Percentiles rank a stretch among this genome's conserved stretches.
phyloP scores from a whole-genome alignment of 2,888 invertebrate species.

The Melanostoma mellinum region DNA sequence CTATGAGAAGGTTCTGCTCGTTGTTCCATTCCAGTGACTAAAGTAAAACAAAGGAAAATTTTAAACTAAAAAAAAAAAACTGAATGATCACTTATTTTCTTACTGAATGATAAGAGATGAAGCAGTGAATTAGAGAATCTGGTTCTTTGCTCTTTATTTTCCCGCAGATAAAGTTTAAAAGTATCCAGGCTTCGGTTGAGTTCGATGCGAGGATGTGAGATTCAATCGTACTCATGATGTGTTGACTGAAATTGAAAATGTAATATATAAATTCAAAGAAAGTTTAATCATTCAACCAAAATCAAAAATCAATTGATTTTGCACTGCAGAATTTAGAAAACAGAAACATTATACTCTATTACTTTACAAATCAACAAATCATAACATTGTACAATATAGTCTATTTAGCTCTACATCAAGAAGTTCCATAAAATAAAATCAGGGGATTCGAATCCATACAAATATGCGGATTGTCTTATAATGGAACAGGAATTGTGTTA shows the following conservation, averaged over 20 bases:
- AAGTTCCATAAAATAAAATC: too few relatives aligned
- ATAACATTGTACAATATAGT: too few relatives aligned
- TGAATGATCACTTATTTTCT: not conserved
- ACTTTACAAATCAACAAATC: too few relatives aligned
- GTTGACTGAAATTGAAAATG: constrained; percentile 74
- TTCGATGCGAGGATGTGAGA: constrained; percentile 80
- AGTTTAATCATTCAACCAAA: too few relatives aligned
- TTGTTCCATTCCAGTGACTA: constrained; percentile 77
- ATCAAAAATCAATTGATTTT: too few relatives aligned
- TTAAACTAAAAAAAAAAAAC: not conserved
- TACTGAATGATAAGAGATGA: constrained; percentile 78
- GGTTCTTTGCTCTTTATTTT: constrained; percentile 78
- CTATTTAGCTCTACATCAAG: too few relatives aligned
- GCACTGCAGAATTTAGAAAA: too few relatives aligned
- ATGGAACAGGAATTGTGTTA: too few relatives aligned
- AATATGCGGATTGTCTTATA: too few relatives aligned
- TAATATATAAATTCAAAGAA: too few relatives aligned
- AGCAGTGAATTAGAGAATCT: constrained; percentile 79
- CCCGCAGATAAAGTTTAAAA: constrained; percentile 79
- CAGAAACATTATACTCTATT: too few relatives aligned
- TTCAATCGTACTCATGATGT: constrained; percentile 78
- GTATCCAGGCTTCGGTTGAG: constrained; percentile 81
- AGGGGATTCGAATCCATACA: too few relatives aligned
- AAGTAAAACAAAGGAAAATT: constrained; percentile 6
- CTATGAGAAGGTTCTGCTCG: constrained; percentile 79